Base-by-base conservation (phyloP, 1,140 invertebrate genomes). In the Lepidurus couesii region DNA sequence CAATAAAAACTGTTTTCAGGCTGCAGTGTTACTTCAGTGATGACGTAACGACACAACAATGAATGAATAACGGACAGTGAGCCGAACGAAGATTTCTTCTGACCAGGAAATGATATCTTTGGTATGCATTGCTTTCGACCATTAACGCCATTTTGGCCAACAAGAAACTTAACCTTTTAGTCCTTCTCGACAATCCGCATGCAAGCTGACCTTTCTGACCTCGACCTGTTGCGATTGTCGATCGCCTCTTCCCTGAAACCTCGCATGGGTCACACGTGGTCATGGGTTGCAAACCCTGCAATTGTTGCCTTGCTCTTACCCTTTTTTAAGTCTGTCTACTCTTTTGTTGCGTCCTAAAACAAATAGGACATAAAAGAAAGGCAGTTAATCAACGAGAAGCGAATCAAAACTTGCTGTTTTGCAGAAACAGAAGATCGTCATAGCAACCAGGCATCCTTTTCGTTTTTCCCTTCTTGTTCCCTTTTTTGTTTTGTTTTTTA, bases 341-440 rank as follows among this genome's bases (percentile, higher is more conserved):
- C 16, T 65, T 47, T 65, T 65, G 53, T 13, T 65, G 53, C 16
- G 16, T 16, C 53, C 21, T 65, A 21, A 21, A 13, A 65, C 16
- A 13, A 65, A 21, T 65, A 65, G 53, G 13, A 13, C 16, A 65
- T 21, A 65, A 0, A 65, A 65, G 53, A 9, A 65, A n/a, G 16
- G 53, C 53, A 65, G 53, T 65, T 65, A 65, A 65, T 65, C 53
- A 65, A 13, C 53, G 16, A 13, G 53, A 65, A 65, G 53, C 53
- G 21, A 65, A 65, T 65, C 53, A 65, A 65, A 65, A 65, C 53
- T 65, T 65, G 53, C 53, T 65, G 53, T 65, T 65, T 65, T 65
- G 53, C 53, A 65, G 53, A 65, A 65, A 65, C 53, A 65, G 53
- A 65, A 65, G 53, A 65, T 65, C 21, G 53, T 65, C 53, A 65